Evolutionary conservation across 2,888 invertebrate genomes (phyloP), one percentile per base, ranked within the genome.

Genomic region (Tiphia femorata): DNA sequence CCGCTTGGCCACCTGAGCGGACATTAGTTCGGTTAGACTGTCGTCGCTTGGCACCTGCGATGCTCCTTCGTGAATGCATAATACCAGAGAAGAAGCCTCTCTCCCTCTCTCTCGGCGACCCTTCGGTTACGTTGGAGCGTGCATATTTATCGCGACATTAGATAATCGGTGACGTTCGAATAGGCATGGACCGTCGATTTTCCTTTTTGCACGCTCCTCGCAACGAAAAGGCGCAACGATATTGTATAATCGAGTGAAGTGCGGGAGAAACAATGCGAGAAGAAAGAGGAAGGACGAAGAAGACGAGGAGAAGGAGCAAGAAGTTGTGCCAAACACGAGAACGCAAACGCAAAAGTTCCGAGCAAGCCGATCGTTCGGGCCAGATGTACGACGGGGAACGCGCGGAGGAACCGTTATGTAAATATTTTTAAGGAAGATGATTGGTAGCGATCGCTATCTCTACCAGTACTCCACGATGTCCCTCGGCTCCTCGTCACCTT

Each of bases 241-340:
- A 65, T 69, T 69, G 57, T 69, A 69, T 64, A 68, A 64, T 59
- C 68, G 55, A 69, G 63, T 59, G 49, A 65, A 33, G 47, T 44
- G 49, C 56, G 53, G 16, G 27, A 21, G 29, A 40, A 43, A 27
- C 25, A 55, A 42, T n/a, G 19, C 14, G 38, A 38, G 12, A n/a
- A 33, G n/a, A 33, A 12, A 33, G 33, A 33, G n/a, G 33, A 8
- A 8, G 4, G 33, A 48, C 40, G 19, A n/a, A n/a, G n/a, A n/a
- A n/a, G n/a, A n/a, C n/a, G n/a, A n/a, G n/a, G n/a, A n/a, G n/a
- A n/a, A n/a, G 5, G 25, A 25, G 25, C 5, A 25, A 25, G 8
- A 25, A 25, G 10, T 30, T 8, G 53, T 37, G 46, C 4, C 5
- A n/a, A 12, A 33, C 5, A 33, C n/a, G 35, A 23, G 40, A 25